phyloP scores from a whole-genome alignment of 1,140 invertebrate species.

The Diachasma alloeum region DNA sequence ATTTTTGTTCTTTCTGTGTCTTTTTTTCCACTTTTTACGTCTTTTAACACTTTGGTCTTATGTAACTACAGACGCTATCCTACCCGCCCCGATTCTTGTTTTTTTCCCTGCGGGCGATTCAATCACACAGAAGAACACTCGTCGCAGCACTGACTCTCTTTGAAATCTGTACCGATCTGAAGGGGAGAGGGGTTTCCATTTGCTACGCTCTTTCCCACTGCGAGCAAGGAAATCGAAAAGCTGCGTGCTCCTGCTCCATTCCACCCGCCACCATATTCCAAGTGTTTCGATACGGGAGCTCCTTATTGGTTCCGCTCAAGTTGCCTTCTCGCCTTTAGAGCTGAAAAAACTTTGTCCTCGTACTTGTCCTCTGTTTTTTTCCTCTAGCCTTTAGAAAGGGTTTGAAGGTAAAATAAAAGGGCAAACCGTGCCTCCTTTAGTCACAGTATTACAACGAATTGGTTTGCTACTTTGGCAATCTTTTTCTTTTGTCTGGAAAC shows the following conservation, averaged over 20 bases:
- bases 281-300: slow-evolving; percentile 7
- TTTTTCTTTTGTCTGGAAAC: slow-evolving; percentile 3
- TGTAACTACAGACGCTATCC: background rate
- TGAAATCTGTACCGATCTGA: slow-evolving; percentile 17
- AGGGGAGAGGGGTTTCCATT: background rate
- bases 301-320: slow-evolving; percentile 33
- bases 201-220: slow-evolving; percentile 5
- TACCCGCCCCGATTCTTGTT: background rate
- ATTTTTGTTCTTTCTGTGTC: background rate
- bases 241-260: background rate
- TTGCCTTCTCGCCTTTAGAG: slow-evolving; percentile 21
- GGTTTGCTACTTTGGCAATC: slow-evolving; percentile 7
- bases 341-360: slow-evolving; percentile 8
- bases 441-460: slow-evolving; percentile 21
- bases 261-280: background rate
- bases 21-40: background rate
- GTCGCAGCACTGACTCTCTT: background rate
- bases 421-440: background rate
- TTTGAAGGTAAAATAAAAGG: no score
- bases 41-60: background rate
- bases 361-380: background rate
- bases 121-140: slow-evolving; percentile 5
- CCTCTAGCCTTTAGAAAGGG: background rate
- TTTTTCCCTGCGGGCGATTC: background rate
- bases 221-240: slow-evolving; percentile 15